Evolutionary conservation across 2,113 vertebrate species (phyloP), one percentile per base, ranked within the genome.

Genomic region (Seriola dumerili): DNA sequence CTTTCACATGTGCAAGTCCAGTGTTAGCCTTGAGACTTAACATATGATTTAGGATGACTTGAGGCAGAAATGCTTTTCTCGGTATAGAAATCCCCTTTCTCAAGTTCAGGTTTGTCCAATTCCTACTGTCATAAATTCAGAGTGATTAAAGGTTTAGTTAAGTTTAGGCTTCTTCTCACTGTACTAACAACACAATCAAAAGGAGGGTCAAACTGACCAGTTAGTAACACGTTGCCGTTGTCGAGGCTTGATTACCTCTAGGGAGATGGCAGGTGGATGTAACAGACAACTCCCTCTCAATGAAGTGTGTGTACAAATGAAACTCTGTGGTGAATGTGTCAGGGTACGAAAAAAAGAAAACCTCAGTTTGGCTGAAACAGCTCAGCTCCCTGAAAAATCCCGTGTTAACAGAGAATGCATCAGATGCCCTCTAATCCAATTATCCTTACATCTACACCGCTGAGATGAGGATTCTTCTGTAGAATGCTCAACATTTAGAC

Each of bases 351-450:
- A 40, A 66, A 36, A 42, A 48, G 9, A 42, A 48, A 48, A 5
- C 3, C 46, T 48, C 9, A 44, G 10, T 16, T 50, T 50, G 48
- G 17, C 23, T 59, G 8, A 62, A 8, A 55, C n/a, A 64, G 34
- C n/a, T 78, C 17, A 65, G 64, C 8, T 78, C 29, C n/a, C 21
- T 71, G 58, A n/a, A 73, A 76, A 54, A 70, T 59, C 58, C 58
- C 8, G 0, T 50, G 63, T 68, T 81, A 63, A 78, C 54, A 23
- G 57, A 6, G 5, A 72, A 85, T 64, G 61, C 50, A 85, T 63
- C 75, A 67, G 70, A 76, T 16, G 29, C 17, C 36, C 70, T 89
- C 71, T 72, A 46, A 72, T 80, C 78, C 64, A 85, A 69, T 84
- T 78, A 78, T 75, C 61, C 72, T 79, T 54, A n/a, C 48, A 85